Percentiles rank a stretch among this genome's conserved stretches.
These are phyloP conservation scores for Carassius auratus DNA, from an alignment of 2,113 vertebrate species.

Conservation along the genomic window DNA sequence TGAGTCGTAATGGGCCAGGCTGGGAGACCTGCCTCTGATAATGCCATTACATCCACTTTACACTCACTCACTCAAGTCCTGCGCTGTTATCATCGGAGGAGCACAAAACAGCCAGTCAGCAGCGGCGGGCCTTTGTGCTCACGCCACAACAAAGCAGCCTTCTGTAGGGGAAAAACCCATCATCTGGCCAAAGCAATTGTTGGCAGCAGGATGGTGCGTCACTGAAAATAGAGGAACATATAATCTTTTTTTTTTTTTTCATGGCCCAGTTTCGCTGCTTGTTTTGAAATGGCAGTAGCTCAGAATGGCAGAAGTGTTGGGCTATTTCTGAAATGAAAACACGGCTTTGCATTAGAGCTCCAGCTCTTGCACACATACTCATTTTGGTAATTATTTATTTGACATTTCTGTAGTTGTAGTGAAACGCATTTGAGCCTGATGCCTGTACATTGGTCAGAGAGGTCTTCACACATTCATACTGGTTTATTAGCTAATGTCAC, in stretches of 20 bases:
- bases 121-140: not conserved
- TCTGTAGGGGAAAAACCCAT: conserved; percentile 25
- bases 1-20: conserved; percentile 54
- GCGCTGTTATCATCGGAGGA: conserved; percentile 45
- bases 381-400: conserved; percentile 14
- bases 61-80: conserved; percentile 51
- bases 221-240: conserved; percentile 29
- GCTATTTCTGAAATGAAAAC: not conserved
- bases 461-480: not conserved
- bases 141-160: conserved; percentile 46
- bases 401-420: not conserved
- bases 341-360: not conserved
- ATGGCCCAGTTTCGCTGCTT: conserved; percentile 11
- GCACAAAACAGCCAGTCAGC: conserved; percentile 50
- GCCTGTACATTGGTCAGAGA: no score
- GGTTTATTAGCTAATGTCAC: not conserved
- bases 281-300: conserved; percentile 1
- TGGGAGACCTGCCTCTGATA: conserved; percentile 61
- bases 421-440: not conserved
- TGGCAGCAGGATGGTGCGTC: not conserved
- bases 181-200: conserved; percentile 42
- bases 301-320: not conserved
- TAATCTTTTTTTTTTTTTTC: conserved; percentile 25
- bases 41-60: conserved; percentile 70
- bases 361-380: not conserved